Base-by-base conservation (phyloP, 2,113 vertebrate genomes). In the Verasper variegatus region DNA sequence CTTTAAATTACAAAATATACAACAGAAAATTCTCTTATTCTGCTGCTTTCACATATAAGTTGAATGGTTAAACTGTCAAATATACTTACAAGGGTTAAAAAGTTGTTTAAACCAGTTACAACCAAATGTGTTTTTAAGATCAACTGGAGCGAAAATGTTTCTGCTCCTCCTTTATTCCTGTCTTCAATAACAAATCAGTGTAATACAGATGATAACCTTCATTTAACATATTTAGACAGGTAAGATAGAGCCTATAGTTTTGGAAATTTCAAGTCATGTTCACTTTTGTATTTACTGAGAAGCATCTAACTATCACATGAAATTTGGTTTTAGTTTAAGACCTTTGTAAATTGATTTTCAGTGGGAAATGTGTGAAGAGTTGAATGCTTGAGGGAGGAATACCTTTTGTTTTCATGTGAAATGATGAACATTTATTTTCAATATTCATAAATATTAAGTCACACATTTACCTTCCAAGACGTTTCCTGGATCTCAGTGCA, bases 391-490 rank as follows among this genome's bases (percentile, higher is more conserved):
- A 18, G 15, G 15, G 47, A 13, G 13, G 40, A 51, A 51, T 6
- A 21, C 51, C 11, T 54, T 54, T 54, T 54, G 18, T 20, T 5
- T 9, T n/a, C 8, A 9, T 60, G 52, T 55, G 14, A 35, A 40
- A 40, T 14, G 0, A 70, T 23, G 5, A 31, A 23, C 1, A 15
- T n/a, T 45, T 15, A 21, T 12, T 59, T 49, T 14, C 5, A 69
- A 23, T 35, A 56, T 73, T 66, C 60, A 73, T 31, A 31, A 23
- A 26, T 2, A 61, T 52, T 9, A n/a, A 51, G 65, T 45, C 75
- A 57, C 66, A 71, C 58, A 42, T 75, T 77, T 86, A 85, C 82
- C 82, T 85, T 73, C 37, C 14, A 10, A 3, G 18, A 21, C 61
- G 71, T 37, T 37, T 35, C 27, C n/a, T 3, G 42, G 35, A 8